phyloP scores from a whole-genome alignment of 2,113 vertebrate genomes.

The Edolisoma coerulescens region DNA sequence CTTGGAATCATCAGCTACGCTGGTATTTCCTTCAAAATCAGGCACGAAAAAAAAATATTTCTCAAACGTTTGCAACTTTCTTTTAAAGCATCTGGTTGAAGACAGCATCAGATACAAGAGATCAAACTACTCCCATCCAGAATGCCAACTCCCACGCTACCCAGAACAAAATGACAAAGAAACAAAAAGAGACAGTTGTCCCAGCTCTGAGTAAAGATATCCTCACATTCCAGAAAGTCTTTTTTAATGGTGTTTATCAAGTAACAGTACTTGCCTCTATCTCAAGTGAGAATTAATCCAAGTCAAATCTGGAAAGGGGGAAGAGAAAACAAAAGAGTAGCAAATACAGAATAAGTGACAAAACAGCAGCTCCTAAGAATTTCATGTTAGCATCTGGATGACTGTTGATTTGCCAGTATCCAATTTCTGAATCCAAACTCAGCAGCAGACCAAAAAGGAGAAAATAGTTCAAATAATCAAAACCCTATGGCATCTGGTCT shows the following conservation, averaged over 20 bases:
- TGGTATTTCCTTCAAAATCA: not conserved
- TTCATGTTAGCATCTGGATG: not conserved
- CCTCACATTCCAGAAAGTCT: not conserved
- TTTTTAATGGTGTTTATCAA: not conserved
- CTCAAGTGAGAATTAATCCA: not conserved
- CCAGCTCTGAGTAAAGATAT: not conserved
- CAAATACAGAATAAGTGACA: not conserved
- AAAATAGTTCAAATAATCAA: not conserved
- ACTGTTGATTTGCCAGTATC: not conserved
- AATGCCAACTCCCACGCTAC: not conserved
- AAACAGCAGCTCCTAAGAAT: not conserved
- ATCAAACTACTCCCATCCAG: not conserved
- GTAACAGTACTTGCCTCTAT: not conserved
- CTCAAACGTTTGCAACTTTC: not conserved
- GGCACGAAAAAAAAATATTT: not conserved
- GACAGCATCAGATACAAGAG: not conserved
- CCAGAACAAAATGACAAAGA: not conserved
- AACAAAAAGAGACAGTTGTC: not conserved
- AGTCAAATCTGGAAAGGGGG: not conserved
- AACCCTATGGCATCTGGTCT: not conserved
- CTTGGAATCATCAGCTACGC: not conserved
- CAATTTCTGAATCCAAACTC: not conserved
- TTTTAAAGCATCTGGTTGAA: not conserved
- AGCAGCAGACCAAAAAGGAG: not conserved
- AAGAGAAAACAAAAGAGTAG: not conserved